These are phyloP conservation scores for Bemisia tabaci DNA, from an alignment of 1,140 invertebrate genomes.

Conservation along the genomic window DNA sequence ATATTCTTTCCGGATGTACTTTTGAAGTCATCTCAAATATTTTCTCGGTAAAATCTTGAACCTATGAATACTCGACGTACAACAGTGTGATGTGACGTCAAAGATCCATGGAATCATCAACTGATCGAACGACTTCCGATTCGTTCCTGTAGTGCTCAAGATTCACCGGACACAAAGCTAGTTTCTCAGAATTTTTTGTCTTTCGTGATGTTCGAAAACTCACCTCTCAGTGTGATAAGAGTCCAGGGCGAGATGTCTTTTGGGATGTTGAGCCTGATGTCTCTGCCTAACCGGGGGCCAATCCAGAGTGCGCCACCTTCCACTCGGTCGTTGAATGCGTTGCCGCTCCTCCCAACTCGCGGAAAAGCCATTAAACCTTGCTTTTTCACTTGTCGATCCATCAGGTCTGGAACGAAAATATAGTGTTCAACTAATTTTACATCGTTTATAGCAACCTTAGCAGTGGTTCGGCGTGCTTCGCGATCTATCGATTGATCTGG, in stretches of 20 bases:
- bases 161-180: neutral
- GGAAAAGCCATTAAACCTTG: neutral
- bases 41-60: neutral
- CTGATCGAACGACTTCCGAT: too few relatives aligned
- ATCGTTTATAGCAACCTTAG: too few relatives aligned
- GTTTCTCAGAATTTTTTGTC: neutral
- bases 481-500: too few relatives aligned
- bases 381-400: neutral
- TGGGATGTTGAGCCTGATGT: neutral
- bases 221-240: neutral
- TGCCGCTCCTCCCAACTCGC: neutral
- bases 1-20: too few relatives aligned
- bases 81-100: neutral
- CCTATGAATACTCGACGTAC: neutral
- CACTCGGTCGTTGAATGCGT: neutral
- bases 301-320: neutral
- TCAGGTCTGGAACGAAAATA: neutral
- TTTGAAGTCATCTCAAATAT: neutral
- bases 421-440: too few relatives aligned
- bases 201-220: neutral
- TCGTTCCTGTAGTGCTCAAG: neutral
- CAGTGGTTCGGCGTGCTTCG: too few relatives aligned
- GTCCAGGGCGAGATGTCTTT: neutral
- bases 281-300: neutral
- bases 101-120: too few relatives aligned